Conservation (phyloP, 2,797 vertebrate genomes). For the Smutsia temminckii region DNA sequence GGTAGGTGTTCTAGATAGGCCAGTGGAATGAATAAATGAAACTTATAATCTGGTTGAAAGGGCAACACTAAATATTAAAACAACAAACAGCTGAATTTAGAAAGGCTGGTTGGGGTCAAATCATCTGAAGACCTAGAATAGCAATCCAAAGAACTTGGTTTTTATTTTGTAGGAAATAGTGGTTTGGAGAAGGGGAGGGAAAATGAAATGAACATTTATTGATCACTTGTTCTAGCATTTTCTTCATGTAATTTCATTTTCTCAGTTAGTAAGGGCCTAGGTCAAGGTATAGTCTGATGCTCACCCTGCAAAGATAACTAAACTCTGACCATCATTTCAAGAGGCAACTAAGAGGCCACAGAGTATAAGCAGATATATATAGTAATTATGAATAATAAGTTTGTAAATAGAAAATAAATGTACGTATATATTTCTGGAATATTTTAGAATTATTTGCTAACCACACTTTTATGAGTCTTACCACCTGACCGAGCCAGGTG, state of each 20-base stretch:
- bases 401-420: neutral
- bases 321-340: neutral
- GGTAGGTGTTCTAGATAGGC: neutral
- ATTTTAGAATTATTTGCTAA: neutral
- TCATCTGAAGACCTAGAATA: neutral
- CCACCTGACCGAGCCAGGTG: neutral
- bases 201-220: neutral
- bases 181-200: neutral
- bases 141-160: neutral
- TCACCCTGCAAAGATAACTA: neutral
- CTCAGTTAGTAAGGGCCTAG: neutral
- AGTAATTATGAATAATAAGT: neutral
- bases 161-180: neutral
- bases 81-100: neutral
- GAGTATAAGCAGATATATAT: neutral
- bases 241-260: neutral
- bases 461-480: neutral
- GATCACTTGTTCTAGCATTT: neutral
- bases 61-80: neutral
- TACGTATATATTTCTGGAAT: neutral
- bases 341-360: neutral
- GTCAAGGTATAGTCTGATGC: neutral
- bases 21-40: neutral
- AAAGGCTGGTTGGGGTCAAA: neutral
- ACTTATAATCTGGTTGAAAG: neutral